phyloP scores from a whole-genome alignment of 2,797 vertebrate species.

The Hirundo rustica region DNA sequence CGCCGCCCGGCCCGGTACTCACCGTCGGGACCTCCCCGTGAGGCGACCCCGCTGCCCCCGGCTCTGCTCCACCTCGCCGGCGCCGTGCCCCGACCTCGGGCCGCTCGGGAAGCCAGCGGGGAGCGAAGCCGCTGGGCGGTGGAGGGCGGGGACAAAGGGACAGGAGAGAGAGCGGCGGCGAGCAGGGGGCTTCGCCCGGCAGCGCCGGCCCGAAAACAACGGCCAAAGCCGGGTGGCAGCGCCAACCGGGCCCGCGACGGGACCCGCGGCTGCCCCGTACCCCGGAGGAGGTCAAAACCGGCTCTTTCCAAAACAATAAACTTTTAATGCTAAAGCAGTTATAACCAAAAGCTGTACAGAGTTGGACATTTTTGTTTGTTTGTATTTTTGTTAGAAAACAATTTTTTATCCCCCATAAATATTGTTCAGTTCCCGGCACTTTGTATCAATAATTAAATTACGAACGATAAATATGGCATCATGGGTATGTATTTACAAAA shows the following conservation, averaged over 20 bases:
- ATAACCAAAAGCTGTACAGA: slow-evolving; percentile 98
- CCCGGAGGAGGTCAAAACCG: slow-evolving; percentile 51
- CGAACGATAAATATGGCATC: slow-evolving; percentile 99
- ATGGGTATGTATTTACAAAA: slow-evolving; percentile 99
- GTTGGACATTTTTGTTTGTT: slow-evolving; percentile 60
- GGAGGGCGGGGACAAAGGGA: slow-evolving; percentile 32
- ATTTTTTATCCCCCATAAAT: slow-evolving; percentile 91
- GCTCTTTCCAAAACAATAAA: slow-evolving; percentile 84
- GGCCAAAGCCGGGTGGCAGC: background rate
- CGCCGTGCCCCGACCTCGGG: background rate
- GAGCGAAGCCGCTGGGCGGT: background rate
- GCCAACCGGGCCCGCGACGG: background rate
- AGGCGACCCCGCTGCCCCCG: background rate
- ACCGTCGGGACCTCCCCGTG: background rate
- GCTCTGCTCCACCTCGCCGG: background rate
- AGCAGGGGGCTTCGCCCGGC: background rate
- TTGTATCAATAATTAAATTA: slow-evolving; percentile 99
- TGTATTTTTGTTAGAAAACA: slow-evolving; percentile 77
- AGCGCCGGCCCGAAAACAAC: background rate
- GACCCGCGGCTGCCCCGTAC: background rate
- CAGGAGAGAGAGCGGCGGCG: background rate
- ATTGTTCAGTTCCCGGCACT: slow-evolving; percentile 98
- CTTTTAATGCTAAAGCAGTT: slow-evolving; percentile 97
- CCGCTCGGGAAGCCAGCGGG: background rate
- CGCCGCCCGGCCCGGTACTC: background rate